Base-by-base conservation (phyloP, 2,113 vertebrate species). In the Hippocampus abdominalis region DNA sequence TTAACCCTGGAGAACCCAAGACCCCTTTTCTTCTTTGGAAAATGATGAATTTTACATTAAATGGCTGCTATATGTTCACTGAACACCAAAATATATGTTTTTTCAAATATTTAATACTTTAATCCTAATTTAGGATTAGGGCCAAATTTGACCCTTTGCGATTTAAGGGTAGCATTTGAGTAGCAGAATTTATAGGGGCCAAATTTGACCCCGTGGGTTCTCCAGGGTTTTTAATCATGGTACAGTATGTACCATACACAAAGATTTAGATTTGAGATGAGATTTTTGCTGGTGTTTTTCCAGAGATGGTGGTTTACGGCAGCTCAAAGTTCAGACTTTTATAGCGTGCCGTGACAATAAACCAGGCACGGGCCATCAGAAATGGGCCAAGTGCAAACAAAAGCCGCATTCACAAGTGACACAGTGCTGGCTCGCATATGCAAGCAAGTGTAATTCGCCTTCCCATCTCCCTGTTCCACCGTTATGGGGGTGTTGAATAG, bases 321-420 rank as follows among this genome's bases (percentile, higher is more conserved):
- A 81, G 87, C 85, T 89, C 85, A 91, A 91, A 91, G 90, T 90
- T 89, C 89, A 69, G 61, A 81, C 77, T 64, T 91, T 89, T 90
- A 90, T 79, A 77, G 83, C 88, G 64, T 12, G 20, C 76, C 75
- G 74, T 80, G 80, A 83, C 81, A 80, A 83, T 90, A 88, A 91
- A 87, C 63, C 80, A 46, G 71, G 44, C 76, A 66, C 66, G 57
- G 8, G 77, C 78, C 66, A 57, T 74, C 72, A 76, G 72, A 70
- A 56, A 18, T 80, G 77, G 79, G 79, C 74, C 64, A 77, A 78
- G 75, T 81, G 79, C 76, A 81, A 84, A 84, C 84, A 87, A 80
- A 85, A 75, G 79, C 82, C 66, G 72, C 78, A 75, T 84, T 90
- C 87, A 81, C 81, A 84, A 85, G 77, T 66, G 72, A 83, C 76